Evolutionary conservation across 64 coral and sea anemone genomes (phyloP), one percentile per base, ranked within the genome.

Genomic region (Montipora efflorescens): DNA sequence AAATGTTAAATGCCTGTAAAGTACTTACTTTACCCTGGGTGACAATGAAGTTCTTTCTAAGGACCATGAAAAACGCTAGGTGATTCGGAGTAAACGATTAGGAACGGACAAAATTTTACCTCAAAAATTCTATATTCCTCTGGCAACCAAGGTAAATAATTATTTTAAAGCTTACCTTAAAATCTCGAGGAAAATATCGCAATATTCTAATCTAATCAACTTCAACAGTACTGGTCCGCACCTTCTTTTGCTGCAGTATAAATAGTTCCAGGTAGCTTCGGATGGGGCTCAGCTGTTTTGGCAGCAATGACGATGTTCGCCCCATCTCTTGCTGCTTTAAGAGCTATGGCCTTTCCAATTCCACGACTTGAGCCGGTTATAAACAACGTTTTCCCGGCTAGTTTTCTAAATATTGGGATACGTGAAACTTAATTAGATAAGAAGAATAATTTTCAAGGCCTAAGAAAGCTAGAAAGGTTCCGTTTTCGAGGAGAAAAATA

Each of bases 261-360:
- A 50, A 98, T 96, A 53, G 97, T 98, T 73, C 97, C 97, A 10
- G 97, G 91, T 59, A 98, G 97, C 89, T 83, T 94, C 71, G 94
- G 97, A 84, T 98, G 97, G 16, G 94, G 51, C 21, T 79, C 83
- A 7, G 91, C 88, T 48, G 97, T 96, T 76, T 98, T 98, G 8
- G 97, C 94, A 48, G 97, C 97, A 75, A 98, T 98, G 0, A 96
- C 83, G 52, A 98, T 95, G 68, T 98, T 98, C 8, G 97, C 97
- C 15, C 94, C 97, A 88, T 98, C 97, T 93, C 84, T 77, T 8
- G 97, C 97, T 2, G 94, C 97, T 94, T 98, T 98, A 2, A 98
- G 21, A 18, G 97, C 97, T 71, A 98, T 98, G 6, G 97, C 97
- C 91, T 98, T 98, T 77, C 97, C 97, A 79, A 98, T 98, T 44